A percentile compares a stretch with the other conserved stretches of the same genome.
These are phyloP conservation scores for Cremastinae sp. DNA, from an alignment of 2,888 invertebrate species.

Conservation along the genomic window DNA sequence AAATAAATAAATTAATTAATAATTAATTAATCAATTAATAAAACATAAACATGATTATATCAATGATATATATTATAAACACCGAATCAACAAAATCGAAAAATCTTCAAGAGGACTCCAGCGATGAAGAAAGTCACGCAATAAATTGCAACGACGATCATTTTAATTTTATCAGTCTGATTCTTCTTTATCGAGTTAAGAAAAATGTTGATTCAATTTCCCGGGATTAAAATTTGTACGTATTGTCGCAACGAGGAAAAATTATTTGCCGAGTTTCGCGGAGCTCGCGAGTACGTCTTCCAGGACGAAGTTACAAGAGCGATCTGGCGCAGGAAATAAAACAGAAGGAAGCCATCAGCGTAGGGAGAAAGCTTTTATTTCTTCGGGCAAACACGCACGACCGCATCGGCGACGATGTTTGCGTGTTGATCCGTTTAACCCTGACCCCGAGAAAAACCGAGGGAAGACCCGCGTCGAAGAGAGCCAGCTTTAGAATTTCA, in stretches of 20 bases:
- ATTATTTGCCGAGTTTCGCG: neutral
- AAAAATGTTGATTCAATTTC: neutral
- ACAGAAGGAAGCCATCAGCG: slow-evolving; percentile 5
- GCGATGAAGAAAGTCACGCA: slow-evolving; percentile 76
- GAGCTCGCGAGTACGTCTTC: slow-evolving; percentile 12
- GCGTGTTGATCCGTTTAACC: slow-evolving; percentile 73
- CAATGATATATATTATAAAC: neutral
- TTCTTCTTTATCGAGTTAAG: too few relatives aligned
- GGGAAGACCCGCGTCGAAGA: slow-evolving; percentile 56
- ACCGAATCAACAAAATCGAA: slow-evolving; percentile 71
- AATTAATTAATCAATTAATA: neutral
- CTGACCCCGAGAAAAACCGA: slow-evolving; percentile 71
- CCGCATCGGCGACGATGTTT: slow-evolving; percentile 47
- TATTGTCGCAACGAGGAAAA: neutral
- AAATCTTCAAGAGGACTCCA: slow-evolving; percentile 75
- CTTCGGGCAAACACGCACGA: slow-evolving; percentile 29
- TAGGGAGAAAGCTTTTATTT: slow-evolving; percentile 8
- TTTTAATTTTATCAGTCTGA: too few relatives aligned
- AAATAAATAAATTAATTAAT: too few relatives aligned
- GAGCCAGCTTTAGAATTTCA: slow-evolving; percentile 34
- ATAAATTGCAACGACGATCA: slow-evolving; percentile 78
- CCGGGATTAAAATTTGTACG: too few relatives aligned
- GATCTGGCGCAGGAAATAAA: slow-evolving; percentile 5
- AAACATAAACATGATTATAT: neutral
- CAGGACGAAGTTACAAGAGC: slow-evolving; percentile 2